Conservation (phyloP, 2,888 invertebrate genomes). For the Cephalotes varians region DNA sequence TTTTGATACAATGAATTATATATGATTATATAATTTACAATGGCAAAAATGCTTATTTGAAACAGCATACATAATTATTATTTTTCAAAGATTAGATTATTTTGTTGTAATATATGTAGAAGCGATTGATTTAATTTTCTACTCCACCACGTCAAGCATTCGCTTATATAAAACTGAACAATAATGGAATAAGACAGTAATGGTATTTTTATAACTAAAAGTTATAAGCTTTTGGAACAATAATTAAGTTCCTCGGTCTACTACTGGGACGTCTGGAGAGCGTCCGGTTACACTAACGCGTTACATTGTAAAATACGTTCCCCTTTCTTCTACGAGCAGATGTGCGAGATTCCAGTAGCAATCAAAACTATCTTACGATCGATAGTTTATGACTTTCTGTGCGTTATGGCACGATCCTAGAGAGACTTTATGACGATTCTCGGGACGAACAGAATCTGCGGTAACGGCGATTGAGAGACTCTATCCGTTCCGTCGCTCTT, state of each 20-base stretch:
- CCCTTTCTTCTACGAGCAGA: constrained; percentile 32
- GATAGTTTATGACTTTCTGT: constrained; percentile 47
- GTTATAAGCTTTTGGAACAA: constrained; percentile 11
- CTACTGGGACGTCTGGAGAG: constrained; percentile 20
- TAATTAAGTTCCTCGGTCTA: constrained; percentile 31
- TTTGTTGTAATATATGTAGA: neutral
- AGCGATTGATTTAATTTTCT: neutral
- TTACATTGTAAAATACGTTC: constrained; percentile 28
- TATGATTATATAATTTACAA: neutral
- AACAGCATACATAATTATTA: neutral
- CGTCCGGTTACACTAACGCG: constrained; percentile 25
- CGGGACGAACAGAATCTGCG: constrained; percentile 52
- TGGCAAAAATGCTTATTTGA: neutral
- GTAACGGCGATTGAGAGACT: constrained; percentile 37
- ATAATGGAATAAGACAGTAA: neutral
- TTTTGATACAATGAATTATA: neutral
- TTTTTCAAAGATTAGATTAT: neutral
- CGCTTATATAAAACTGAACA: neutral
- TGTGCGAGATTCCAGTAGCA: constrained; percentile 4
- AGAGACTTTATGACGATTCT: constrained; percentile 56
- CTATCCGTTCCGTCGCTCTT: constrained; percentile 28
- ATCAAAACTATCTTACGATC: constrained; percentile 59
- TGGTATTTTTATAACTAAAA: constrained; percentile 13
- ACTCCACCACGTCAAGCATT: neutral
- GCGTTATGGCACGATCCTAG: constrained; percentile 47